Conservation (phyloP, 2,113 vertebrate genomes). For the Paramisgurnus dabryanus region DNA sequence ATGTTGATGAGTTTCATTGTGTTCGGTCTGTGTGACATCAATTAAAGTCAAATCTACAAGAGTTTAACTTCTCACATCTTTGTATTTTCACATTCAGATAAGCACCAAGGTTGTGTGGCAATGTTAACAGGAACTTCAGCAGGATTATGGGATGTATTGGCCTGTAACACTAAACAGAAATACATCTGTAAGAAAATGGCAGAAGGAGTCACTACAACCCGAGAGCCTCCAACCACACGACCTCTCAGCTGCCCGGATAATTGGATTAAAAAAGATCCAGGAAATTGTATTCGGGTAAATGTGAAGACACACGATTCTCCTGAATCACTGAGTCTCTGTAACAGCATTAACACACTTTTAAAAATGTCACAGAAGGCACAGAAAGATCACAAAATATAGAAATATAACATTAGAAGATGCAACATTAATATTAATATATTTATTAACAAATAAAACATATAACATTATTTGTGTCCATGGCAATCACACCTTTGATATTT, state of each 20-base stretch:
- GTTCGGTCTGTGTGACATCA: not conserved
- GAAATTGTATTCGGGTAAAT: constrained; percentile 82
- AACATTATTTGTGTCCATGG: no score
- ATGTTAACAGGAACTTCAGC: constrained; percentile 87
- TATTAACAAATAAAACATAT: no score
- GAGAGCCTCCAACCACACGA: constrained; percentile 80
- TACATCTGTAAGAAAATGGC: constrained; percentile 89
- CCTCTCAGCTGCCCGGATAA: constrained; percentile 76
- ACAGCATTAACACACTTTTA: no score
- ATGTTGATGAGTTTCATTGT: constrained; percentile 35
- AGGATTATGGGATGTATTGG: constrained; percentile 91
- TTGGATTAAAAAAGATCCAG: constrained; percentile 71
- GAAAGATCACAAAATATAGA: no score
- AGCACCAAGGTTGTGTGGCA: constrained; percentile 85
- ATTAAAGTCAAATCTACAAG: no score
- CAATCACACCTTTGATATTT: not conserved
- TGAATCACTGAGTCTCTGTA: no score
- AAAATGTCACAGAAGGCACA: no score
- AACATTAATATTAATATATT: no score
- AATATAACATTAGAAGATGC: no score
- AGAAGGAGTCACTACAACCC: constrained; percentile 79
- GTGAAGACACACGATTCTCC: not conserved
- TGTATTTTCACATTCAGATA: constrained; percentile 71
- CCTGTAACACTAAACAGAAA: constrained; percentile 84
- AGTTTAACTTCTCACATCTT: no score